Evolutionary conservation across 2,113 vertebrate species (phyloP), one percentile per base, ranked within the genome.

Genomic region (Psilopogon haemacephalus): DNA sequence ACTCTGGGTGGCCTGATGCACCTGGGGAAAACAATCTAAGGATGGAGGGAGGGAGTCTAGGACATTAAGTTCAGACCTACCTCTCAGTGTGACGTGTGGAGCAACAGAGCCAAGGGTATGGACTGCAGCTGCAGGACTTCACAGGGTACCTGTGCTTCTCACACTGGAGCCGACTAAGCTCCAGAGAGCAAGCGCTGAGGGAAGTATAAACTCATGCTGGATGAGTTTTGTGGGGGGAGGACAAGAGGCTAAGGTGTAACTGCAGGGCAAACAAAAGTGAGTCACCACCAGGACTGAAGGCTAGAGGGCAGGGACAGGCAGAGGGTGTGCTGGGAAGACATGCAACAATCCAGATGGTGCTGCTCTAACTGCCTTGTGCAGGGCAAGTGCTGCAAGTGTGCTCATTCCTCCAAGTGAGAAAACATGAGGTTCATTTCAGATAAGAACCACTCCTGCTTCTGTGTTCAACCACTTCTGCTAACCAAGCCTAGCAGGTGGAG

Each of bases 11-110:
- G 11, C 14, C 62, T 82, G 59, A 48, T 42, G 79, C 83, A 93
- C 90, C 88, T 78, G 86, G 80, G 11, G n/a, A 94, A 71, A 91
- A 72, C 52, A 95, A 63, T 81, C 9, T 35, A 42, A 60, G 82
- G 64, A 68, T 60, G 21, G 42, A 84, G 64, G 59, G 15, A 5
- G 20, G 6, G 52, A 76, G 80, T 55, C 69, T 86, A 72, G 52
- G 69, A 50, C 69, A 50, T 65, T n/a, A 64, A 55, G 60, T 58
- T 91, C 59, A 84, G 87, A 77, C 76, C 77, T 84, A 76, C 76
- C 50, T 69, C 64, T 80, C 72, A 90, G 84, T 0, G 0, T 79
- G 86, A 88, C 32, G 48, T 9, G n/a, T 30, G 40, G 64, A 85
- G 30, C 68, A 84, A 72, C 68, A 83, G 79, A 85, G 35, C 44